These are phyloP conservation scores for Rhingia campestris DNA, from an alignment of 2,888 invertebrate species.

Conservation along the genomic window DNA sequence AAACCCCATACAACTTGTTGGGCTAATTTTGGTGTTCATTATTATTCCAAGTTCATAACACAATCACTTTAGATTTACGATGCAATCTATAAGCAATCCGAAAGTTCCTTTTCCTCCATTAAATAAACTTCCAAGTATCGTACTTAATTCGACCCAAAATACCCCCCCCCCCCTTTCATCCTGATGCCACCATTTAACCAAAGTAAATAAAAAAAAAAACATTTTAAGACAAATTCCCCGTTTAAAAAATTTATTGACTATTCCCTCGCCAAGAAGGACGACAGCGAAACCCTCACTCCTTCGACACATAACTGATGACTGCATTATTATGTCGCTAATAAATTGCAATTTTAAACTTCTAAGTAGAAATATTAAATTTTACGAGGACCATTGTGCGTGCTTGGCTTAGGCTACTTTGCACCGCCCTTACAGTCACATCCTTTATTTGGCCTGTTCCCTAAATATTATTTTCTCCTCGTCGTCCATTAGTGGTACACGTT, in stretches of 20 bases:
- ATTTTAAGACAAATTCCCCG: slow-evolving; percentile 59
- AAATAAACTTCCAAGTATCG: slow-evolving; percentile 56
- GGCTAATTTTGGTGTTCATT: slow-evolving; percentile 34
- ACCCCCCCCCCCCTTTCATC: slow-evolving; percentile 2
- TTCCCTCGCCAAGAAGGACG: slow-evolving; percentile 4
- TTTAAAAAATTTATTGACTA: slow-evolving; percentile 68
- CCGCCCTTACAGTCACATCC: slow-evolving; percentile 39
- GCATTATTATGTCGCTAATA: slow-evolving; percentile 59
- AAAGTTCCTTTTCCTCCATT: slow-evolving; percentile 44
- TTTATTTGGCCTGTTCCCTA: slow-evolving; percentile 38
- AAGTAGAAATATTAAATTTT: slow-evolving; percentile 74
- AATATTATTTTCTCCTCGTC: slow-evolving; percentile 29
- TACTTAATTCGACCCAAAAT: slow-evolving; percentile 63
- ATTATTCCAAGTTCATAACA: slow-evolving; percentile 66
- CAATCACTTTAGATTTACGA: slow-evolving; percentile 62
- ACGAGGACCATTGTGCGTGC: slow-evolving; percentile 70
- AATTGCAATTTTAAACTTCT: slow-evolving; percentile 70
- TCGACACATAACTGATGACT: slow-evolving; percentile 49
- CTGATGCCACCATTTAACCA: slow-evolving; percentile 8
- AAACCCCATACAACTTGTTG: not conserved
- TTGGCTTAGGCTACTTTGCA: slow-evolving; percentile 55
- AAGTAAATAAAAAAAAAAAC: slow-evolving; percentile 46
- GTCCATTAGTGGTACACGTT: slow-evolving; percentile 72
- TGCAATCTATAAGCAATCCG: slow-evolving; percentile 58
- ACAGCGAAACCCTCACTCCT: not conserved